Evolutionary conservation across 2,113 vertebrate species (phyloP).

Genomic region (Amphilophus citrinellus): DNA sequence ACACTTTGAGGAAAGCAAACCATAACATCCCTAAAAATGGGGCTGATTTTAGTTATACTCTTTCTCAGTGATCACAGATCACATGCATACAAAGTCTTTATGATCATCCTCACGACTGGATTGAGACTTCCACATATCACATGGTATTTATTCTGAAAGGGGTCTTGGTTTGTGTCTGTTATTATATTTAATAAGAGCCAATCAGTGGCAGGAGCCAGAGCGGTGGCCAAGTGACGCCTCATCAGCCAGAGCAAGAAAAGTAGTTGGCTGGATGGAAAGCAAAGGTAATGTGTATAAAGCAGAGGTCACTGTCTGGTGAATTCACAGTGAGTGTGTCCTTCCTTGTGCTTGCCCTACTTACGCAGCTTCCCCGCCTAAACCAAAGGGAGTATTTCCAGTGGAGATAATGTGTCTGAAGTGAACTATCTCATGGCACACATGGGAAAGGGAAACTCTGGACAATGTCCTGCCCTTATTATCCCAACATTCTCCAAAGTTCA

Average conservation of each 20-base stretch:
- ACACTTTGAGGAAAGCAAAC: background rate
- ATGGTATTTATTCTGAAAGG: slow-evolving; percentile 1
- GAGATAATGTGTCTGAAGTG: background rate
- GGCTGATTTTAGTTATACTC: background rate
- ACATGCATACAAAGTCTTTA: background rate
- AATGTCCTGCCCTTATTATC: slow-evolving; percentile 3
- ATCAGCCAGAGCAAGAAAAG: background rate
- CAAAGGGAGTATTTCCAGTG: background rate
- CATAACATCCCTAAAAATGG: background rate
- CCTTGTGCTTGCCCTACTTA: background rate
- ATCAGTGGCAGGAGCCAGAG: background rate
- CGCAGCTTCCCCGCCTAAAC: background rate
- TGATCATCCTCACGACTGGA: slow-evolving; percentile 14
- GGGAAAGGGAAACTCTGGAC: background rate
- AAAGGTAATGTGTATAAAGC: slow-evolving; percentile 14
- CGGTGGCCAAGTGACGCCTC: background rate
- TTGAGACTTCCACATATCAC: slow-evolving; percentile 17
- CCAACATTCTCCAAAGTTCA: slow-evolving; percentile 2
- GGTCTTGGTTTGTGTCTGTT: background rate
- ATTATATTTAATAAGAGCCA: background rate
- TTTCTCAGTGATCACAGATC: background rate
- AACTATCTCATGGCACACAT: background rate
- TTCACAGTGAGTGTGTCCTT: background rate
- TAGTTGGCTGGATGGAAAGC: slow-evolving; percentile 12
- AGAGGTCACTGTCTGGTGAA: slow-evolving; percentile 15